Percentiles rank a stretch among this genome's conserved stretches.
phyloP scores from a whole-genome alignment of 2,113 vertebrate species.

The Paracyprichromis sp. region DNA sequence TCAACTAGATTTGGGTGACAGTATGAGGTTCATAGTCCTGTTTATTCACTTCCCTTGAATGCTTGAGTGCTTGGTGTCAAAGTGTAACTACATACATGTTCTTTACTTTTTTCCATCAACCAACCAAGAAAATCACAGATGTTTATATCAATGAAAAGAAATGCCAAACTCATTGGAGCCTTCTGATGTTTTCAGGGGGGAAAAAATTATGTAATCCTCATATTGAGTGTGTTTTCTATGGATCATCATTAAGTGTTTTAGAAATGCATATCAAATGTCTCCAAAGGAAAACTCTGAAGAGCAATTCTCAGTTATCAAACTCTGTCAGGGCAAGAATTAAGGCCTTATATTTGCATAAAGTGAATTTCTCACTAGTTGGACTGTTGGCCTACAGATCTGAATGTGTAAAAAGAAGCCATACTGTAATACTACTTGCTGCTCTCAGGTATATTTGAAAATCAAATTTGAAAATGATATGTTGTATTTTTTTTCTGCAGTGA shows the following conservation, averaged over 20 bases:
- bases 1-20: background rate
- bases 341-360: background rate
- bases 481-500: background rate
- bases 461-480: background rate
- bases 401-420: constrained; percentile 45
- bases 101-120: background rate
- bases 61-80: background rate
- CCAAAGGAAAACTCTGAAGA: background rate
- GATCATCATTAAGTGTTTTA: background rate
- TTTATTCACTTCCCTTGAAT: background rate
- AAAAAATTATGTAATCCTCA: background rate
- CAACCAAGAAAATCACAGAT: background rate
- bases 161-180: background rate
- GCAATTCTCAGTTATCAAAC: background rate
- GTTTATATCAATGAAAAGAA: background rate
- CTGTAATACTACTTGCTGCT: constrained; percentile 6
- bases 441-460: constrained; percentile 40
- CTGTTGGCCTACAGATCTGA: background rate
- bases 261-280: background rate
- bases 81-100: background rate
- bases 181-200: background rate
- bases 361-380: background rate
- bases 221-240: background rate
- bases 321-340: background rate
- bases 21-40: background rate